Conservation (phyloP, 2,888 invertebrate species). For the Hirtodrosophila confusa region DNA sequence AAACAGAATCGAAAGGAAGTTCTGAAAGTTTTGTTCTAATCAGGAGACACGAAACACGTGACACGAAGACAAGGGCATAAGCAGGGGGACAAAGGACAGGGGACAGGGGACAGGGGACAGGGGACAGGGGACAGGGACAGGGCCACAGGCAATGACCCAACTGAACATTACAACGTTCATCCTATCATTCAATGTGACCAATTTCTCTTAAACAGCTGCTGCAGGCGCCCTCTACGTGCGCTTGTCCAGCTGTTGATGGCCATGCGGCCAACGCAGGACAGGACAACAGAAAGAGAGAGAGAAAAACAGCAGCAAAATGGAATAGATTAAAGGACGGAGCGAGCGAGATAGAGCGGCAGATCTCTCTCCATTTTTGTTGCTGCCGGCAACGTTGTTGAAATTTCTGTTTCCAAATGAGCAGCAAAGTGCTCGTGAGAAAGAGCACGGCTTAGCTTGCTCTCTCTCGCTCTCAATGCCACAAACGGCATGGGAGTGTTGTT, state of each 20-base stretch:
- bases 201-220: slow-evolving; percentile 48
- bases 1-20: too few relatives aligned
- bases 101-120: too few relatives aligned
- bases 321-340: slow-evolving; percentile 6
- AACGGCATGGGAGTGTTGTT: slow-evolving; percentile 10
- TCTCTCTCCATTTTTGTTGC: slow-evolving; percentile 3
- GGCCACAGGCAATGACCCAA: too few relatives aligned
- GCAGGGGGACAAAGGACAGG: too few relatives aligned
- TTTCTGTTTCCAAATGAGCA: slow-evolving; percentile 32
- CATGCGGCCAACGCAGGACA: slow-evolving; percentile 18
- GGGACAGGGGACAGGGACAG: too few relatives aligned
- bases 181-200: slow-evolving; percentile 20
- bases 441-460: slow-evolving; percentile 21
- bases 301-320: not conserved
- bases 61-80: too few relatives aligned
- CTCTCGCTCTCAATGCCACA: slow-evolving; percentile 32
- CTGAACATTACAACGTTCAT: too few relatives aligned
- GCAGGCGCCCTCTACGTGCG: slow-evolving; percentile 34
- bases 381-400: slow-evolving; percentile 56
- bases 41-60: too few relatives aligned
- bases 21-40: too few relatives aligned
- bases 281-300: slow-evolving; percentile 3
- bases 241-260: slow-evolving; percentile 52
- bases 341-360: slow-evolving; percentile 6
- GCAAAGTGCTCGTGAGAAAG: slow-evolving; percentile 7